These are phyloP conservation scores for Priocnemis perturbator DNA, from an alignment of 2,888 invertebrate species.

Conservation along the genomic window DNA sequence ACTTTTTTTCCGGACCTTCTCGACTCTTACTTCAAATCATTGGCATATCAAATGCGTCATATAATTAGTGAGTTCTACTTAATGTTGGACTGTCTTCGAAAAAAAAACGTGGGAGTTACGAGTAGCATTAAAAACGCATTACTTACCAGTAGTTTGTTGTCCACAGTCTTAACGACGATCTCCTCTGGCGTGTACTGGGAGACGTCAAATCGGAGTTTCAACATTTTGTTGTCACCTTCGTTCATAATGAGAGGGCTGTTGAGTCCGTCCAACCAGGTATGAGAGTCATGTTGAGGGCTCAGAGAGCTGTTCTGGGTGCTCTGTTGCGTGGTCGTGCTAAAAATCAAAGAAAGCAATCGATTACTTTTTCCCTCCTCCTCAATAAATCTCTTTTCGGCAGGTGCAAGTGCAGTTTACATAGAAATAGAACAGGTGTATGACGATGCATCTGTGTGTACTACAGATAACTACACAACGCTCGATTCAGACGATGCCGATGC, in stretches of 20 bases:
- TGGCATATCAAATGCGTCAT: no score
- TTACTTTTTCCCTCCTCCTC: constrained; percentile 16
- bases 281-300: constrained; percentile 73
- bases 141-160: constrained; percentile 95
- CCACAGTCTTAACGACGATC: constrained; percentile 98
- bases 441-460: not conserved
- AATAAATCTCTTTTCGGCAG: not conserved
- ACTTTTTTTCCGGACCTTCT: no score
- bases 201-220: constrained; percentile 97
- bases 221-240: constrained; percentile 93
- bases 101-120: no score
- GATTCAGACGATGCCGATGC: no score
- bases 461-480: no score
- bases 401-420: constrained; percentile 4
- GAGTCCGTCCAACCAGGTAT: constrained; percentile 89
- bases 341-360: constrained; percentile 55
- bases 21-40: no score
- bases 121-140: no score
- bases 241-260: constrained; percentile 96
- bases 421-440: not conserved
- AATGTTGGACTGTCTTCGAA: no score
- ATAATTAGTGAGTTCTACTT: no score
- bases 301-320: constrained; percentile 78
- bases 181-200: constrained; percentile 98
- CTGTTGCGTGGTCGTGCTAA: constrained; percentile 79